phyloP scores from a whole-genome alignment of 2,888 invertebrate species.

The Drosophila mulleri region DNA sequence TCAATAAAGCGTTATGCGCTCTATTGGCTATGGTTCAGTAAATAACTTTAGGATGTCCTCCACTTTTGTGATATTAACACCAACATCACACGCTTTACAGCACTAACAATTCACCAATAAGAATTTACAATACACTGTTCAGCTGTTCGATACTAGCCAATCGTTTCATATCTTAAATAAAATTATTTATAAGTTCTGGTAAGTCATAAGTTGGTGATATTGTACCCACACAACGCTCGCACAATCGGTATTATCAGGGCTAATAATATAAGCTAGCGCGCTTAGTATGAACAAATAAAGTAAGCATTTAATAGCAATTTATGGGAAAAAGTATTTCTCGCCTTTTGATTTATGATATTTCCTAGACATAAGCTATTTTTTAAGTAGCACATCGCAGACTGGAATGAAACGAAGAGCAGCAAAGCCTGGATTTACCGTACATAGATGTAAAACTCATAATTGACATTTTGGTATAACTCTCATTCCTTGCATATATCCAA shows the following conservation, averaged over 20 bases:
- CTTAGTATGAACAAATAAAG: conserved; percentile 62
- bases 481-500: conserved; percentile 31
- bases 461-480: conserved; percentile 11
- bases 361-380: conserved; percentile 23
- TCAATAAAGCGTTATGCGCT: conserved; percentile 42
- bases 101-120: conserved; percentile 54
- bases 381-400: conserved; percentile 22
- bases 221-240: conserved; percentile 22
- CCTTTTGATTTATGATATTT: conserved; percentile 44
- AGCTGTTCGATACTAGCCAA: conserved; percentile 45
- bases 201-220: conserved; percentile 48
- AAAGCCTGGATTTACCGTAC: neutral
- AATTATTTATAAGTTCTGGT: conserved; percentile 41
- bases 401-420: neutral
- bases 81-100: conserved; percentile 59
- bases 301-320: conserved; percentile 48
- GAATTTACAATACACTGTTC: conserved; percentile 43
- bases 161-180: conserved; percentile 31
- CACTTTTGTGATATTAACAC: conserved; percentile 72
- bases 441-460: conserved; percentile 6
- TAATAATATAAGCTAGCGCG: conserved; percentile 43
- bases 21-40: conserved; percentile 22
- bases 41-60: conserved; percentile 39
- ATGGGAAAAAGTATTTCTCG: conserved; percentile 33
- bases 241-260: conserved; percentile 33